Percentiles rank a stretch among this genome's conserved stretches.
Evolutionary conservation across 1,140 invertebrate genomes (phyloP).

Genomic region (Adelges cooleyi): DNA sequence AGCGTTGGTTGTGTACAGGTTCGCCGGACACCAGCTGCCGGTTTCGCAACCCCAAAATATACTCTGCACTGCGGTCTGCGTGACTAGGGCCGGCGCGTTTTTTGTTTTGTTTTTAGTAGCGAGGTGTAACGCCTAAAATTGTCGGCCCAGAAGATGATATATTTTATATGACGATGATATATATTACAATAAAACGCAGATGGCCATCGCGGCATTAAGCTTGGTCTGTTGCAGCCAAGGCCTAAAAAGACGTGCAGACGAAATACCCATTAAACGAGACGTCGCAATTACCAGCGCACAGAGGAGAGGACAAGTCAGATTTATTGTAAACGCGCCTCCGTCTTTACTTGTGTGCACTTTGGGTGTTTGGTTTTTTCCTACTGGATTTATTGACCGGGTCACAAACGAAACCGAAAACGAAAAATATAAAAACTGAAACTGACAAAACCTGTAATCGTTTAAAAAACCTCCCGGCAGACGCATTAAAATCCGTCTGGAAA

Average conservation of each 20-base stretch:
- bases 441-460: conserved; percentile 24
- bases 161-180: too few relatives aligned
- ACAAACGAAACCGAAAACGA: conserved; percentile 24
- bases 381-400: conserved; percentile 19
- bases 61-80: too few relatives aligned
- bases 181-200: too few relatives aligned
- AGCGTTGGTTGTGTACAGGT: too few relatives aligned
- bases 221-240: conserved; percentile 3
- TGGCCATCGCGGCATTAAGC: not conserved
- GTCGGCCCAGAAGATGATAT: too few relatives aligned
- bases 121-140: too few relatives aligned
- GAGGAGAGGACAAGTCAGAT: not conserved
- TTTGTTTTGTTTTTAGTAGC: too few relatives aligned
- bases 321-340: conserved; percentile 4
- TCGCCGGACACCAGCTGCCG: too few relatives aligned
- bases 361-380: not conserved
- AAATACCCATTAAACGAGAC: conserved; percentile 4
- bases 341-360: conserved; percentile 5
- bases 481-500: conserved; percentile 29
- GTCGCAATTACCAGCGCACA: not conserved
- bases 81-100: too few relatives aligned
- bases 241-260: not conserved
- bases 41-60: too few relatives aligned
- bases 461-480: conserved; percentile 19
- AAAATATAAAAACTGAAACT: conserved; percentile 19